Evolutionary conservation across 2,113 vertebrate species (phyloP).

Genomic region (Ophthalmolycus amberensis): DNA sequence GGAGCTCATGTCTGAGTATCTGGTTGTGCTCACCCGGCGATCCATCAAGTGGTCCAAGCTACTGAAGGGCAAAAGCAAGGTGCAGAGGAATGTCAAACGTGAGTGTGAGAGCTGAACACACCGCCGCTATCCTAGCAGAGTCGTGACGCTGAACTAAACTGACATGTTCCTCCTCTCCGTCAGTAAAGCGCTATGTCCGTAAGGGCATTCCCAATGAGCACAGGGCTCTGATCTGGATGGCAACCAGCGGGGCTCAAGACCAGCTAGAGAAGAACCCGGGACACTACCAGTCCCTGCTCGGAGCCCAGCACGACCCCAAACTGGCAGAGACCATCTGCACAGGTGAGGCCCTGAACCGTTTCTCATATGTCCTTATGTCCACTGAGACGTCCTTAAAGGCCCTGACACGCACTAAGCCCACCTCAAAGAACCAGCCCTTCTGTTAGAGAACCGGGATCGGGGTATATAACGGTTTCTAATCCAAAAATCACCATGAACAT

Average conservation of each 20-base stretch:
- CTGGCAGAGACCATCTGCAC: slow-evolving; percentile 91
- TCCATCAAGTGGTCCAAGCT: slow-evolving; percentile 94
- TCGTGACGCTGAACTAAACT: neutral
- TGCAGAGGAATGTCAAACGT: slow-evolving; percentile 89
- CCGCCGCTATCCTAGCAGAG: neutral
- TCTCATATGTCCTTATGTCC: neutral
- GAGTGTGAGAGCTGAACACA: slow-evolving; percentile 43
- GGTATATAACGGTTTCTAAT: neutral
- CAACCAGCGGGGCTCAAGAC: slow-evolving; percentile 91
- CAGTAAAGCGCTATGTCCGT: slow-evolving; percentile 96
- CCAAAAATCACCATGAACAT: neutral
- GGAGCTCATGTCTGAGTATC: slow-evolving; percentile 90
- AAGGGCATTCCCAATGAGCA: slow-evolving; percentile 95
- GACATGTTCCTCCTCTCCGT: neutral
- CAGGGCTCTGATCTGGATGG: slow-evolving; percentile 92
- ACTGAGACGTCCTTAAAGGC: neutral
- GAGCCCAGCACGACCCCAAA: slow-evolving; percentile 84
- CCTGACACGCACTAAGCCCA: neutral
- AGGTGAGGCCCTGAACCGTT: slow-evolving; percentile 80
- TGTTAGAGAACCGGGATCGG: neutral
- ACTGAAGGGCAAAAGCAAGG: slow-evolving; percentile 81
- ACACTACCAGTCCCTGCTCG: slow-evolving; percentile 89
- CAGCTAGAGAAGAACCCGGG: slow-evolving; percentile 90
- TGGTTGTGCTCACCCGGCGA: slow-evolving; percentile 89
- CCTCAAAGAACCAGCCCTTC: neutral